These are phyloP conservation scores for Meteorus sp. DNA, from an alignment of 1,140 invertebrate species.

Conservation along the genomic window DNA sequence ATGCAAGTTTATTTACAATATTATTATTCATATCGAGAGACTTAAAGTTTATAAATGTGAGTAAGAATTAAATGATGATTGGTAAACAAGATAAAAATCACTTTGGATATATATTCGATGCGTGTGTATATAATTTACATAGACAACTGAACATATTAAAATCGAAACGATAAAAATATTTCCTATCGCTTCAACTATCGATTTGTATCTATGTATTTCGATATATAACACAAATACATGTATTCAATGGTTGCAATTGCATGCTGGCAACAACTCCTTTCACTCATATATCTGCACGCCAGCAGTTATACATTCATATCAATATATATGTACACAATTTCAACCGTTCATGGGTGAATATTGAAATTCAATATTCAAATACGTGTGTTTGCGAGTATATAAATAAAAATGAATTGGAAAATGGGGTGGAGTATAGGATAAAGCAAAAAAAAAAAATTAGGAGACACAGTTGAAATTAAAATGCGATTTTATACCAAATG, in stretches of 20 bases:
- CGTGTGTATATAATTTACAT: constrained; percentile 14
- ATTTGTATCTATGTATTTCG: too few species aligned
- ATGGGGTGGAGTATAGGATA: too few species aligned
- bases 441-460: too few species aligned
- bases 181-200: constrained; percentile 8
- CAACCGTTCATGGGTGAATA: too few species aligned
- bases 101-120: too few species aligned
- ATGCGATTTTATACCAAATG: too few species aligned
- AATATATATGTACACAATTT: too few species aligned
- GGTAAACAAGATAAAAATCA: background rate
- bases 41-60: too few species aligned
- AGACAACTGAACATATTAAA: constrained; percentile 4
- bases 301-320: constrained; percentile 4
- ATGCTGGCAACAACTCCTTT: constrained; percentile 13
- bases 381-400: constrained; percentile 5
- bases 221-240: background rate
- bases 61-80: constrained; percentile 2
- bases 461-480: too few species aligned
- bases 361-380: background rate
- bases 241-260: constrained; percentile 16
- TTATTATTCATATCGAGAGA: too few species aligned
- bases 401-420: constrained; percentile 15
- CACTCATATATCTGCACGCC: constrained; percentile 11
- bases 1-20: too few species aligned
- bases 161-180: constrained; percentile 14